phyloP scores from a whole-genome alignment of 2,888 invertebrate genomes.

The Nebria brevicollis region DNA sequence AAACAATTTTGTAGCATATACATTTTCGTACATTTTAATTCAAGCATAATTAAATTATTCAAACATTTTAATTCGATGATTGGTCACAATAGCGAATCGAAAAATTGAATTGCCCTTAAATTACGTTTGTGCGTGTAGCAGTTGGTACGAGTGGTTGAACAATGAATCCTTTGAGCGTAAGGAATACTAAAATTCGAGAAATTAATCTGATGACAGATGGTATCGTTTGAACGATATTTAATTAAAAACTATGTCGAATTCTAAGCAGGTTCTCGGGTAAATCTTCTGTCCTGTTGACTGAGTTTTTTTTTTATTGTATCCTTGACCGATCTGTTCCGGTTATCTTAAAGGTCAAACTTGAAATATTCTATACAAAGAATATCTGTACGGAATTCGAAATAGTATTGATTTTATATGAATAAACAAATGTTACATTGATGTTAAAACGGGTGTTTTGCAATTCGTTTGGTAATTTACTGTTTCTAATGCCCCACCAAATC shows the following conservation, averaged over 20 bases:
- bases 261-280: neutral
- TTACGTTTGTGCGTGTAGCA: neutral
- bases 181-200: conserved; percentile 28
- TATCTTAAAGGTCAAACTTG: neutral
- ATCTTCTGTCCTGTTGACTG: neutral
- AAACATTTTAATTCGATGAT: too few species aligned
- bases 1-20: too few species aligned
- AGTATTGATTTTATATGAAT: too few species aligned
- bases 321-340: conserved; percentile 10
- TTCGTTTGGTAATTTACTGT: too few species aligned
- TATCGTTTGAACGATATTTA: conserved; percentile 40
- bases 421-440: too few species aligned
- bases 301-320: conserved; percentile 9
- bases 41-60: too few species aligned
- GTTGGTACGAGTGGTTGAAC: neutral
- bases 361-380: neutral
- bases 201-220: conserved; percentile 40
- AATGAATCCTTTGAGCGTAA: neutral
- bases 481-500: too few species aligned
- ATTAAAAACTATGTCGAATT: conserved; percentile 22
- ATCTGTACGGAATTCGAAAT: too few species aligned
- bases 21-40: too few species aligned
- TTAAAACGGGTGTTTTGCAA: too few species aligned
- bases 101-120: neutral
- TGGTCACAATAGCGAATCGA: too few species aligned